Evolutionary conservation across 2,888 invertebrate genomes (phyloP).

Genomic region (Zaprionus lineosus): DNA sequence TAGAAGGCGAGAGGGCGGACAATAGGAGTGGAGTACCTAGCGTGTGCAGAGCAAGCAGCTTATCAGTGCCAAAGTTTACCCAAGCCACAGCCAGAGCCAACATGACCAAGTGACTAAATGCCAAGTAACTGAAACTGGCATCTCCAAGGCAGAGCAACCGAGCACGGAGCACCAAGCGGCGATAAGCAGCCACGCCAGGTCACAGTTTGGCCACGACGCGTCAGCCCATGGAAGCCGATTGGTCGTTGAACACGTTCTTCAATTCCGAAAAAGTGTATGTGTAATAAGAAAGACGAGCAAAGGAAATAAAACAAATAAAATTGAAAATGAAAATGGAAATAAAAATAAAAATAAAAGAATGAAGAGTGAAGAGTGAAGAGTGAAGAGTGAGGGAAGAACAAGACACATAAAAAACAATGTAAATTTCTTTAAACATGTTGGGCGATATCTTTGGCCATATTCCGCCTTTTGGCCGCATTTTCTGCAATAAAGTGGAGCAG

Average conservation of each 20-base stretch:
- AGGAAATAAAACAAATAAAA: too few species aligned
- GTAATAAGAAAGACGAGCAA: too few species aligned
- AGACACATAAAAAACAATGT: slow-evolving; percentile 36
- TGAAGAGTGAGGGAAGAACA: too few species aligned
- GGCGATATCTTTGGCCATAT: slow-evolving; percentile 30
- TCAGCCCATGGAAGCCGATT: slow-evolving; percentile 39
- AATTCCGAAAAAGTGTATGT: slow-evolving; percentile 30
- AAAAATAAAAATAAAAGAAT: too few species aligned
- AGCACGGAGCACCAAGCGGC: slow-evolving; percentile 18
- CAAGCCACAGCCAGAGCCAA: slow-evolving; percentile 47
- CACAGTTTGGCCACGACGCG: slow-evolving; percentile 1
- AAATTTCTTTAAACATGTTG: slow-evolving; percentile 25
- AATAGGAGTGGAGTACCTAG: too few species aligned
- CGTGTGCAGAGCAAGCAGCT: slow-evolving; percentile 27
- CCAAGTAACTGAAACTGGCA: slow-evolving; percentile 7
- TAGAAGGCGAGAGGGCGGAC: neutral
- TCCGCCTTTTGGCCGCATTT: slow-evolving; percentile 55
- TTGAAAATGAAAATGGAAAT: too few species aligned
- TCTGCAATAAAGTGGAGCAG: slow-evolving; percentile 59
- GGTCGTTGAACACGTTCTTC: slow-evolving; percentile 73
- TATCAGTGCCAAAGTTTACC: slow-evolving; percentile 72
- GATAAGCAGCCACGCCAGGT: slow-evolving; percentile 26
- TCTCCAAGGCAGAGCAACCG: slow-evolving; percentile 12
- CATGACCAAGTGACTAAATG: slow-evolving; percentile 32
- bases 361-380: too few species aligned